Conservation (phyloP, 2,113 vertebrate genomes). For the Sinosuthora webbiana region DNA sequence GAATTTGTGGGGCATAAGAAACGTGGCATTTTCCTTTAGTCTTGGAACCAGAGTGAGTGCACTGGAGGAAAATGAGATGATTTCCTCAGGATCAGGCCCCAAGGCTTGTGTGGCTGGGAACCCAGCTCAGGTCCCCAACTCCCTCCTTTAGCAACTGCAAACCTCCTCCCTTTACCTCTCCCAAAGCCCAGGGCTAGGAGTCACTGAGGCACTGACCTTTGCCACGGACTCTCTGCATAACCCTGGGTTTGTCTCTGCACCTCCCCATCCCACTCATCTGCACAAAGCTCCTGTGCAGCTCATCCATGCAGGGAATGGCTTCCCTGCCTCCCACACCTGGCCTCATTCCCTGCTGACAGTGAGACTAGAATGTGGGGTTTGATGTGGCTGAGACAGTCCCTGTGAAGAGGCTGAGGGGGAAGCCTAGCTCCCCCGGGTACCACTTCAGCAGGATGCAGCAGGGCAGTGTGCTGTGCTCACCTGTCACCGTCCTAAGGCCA, state of each 20-base stretch:
- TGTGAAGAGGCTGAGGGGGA: not conserved
- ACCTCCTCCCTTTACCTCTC: not conserved
- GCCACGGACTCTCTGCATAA: fast-evolving
- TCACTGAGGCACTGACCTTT: not conserved
- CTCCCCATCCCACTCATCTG: not conserved
- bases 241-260: not conserved
- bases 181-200: not conserved
- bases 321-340: not conserved
- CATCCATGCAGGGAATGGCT: fast-evolving
- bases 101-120: not conserved
- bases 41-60: not conserved
- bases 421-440: not conserved
- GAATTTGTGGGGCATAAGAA: not conserved
- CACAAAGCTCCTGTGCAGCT: not conserved
- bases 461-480: not conserved
- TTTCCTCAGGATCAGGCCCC: not conserved
- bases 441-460: not conserved
- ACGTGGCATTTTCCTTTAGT: not conserved
- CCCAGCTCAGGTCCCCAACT: not conserved
- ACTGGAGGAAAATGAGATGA: not conserved
- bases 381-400: not conserved
- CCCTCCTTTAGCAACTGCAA: not conserved
- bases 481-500: not conserved
- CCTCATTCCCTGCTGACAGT: not conserved
- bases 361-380: not conserved